A percentile compares a stretch with the other conserved stretches of the same genome.
Conservation (phyloP, 2,797 vertebrate species). For the Pseudomugil gertrudae region DNA sequence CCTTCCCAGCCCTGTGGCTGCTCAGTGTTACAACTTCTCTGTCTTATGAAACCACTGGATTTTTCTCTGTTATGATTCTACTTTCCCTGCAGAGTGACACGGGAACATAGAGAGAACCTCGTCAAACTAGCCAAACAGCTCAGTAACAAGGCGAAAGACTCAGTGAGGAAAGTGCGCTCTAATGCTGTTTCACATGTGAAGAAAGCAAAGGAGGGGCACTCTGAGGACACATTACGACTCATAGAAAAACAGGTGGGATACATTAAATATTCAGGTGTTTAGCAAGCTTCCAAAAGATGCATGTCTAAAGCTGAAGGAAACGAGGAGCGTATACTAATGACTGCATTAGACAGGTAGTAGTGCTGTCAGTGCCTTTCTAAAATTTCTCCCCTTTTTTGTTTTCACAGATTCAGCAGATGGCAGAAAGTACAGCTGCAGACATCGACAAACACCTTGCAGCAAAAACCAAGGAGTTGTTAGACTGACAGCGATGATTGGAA, state of each 20-base stretch:
- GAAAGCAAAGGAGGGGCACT: conserved; percentile 87
- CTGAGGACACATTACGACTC: conserved; percentile 90
- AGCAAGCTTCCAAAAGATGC: not conserved
- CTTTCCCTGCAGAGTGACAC: conserved; percentile 84
- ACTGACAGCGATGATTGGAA: conserved; percentile 62
- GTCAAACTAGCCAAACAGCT: conserved; percentile 90
- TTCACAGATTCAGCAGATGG: conserved; percentile 92
- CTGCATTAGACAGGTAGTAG: too few species aligned
- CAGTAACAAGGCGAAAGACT: conserved; percentile 95
- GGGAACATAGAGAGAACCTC: conserved; percentile 93
- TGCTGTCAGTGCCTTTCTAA: not conserved
- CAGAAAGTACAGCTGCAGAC: conserved; percentile 81
- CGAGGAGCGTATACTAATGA: too few species aligned
- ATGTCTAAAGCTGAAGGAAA: not conserved
- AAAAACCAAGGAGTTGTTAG: conserved; percentile 94
- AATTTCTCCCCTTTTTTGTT: conserved; percentile 2
- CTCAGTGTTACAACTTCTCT: not conserved
- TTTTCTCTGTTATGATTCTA: not conserved
- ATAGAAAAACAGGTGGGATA: conserved; percentile 91
- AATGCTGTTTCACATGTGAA: conserved; percentile 85
- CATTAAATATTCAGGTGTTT: not conserved
- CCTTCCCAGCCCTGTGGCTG: not conserved
- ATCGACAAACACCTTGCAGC: conserved; percentile 90
- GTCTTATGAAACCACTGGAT: not conserved
- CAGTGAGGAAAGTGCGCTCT: conserved; percentile 86